Conservation (phyloP, 1,140 invertebrate genomes). For the Lordiphosa clarofinis region DNA sequence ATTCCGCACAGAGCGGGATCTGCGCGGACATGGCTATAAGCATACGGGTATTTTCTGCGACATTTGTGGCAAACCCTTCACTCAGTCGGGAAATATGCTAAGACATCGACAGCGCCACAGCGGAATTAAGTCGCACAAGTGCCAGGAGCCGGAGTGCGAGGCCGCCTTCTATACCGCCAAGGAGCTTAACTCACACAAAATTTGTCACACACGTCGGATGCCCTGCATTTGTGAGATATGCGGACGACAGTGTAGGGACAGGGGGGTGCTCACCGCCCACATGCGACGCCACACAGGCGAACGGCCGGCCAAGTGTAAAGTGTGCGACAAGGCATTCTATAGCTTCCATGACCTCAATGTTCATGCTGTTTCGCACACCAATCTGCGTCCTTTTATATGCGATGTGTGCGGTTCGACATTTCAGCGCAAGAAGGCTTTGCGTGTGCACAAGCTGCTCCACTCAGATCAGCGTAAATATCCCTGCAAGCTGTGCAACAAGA, state of each 20-base stretch:
- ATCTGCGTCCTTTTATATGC: constrained; percentile 80
- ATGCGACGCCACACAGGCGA: constrained; percentile 86
- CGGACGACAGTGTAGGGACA: constrained; percentile 62
- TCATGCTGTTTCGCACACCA: constrained; percentile 80
- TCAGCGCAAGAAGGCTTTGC: constrained; percentile 68
- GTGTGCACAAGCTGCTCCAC: constrained; percentile 69
- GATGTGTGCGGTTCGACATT: constrained; percentile 80
- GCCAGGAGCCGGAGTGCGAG: constrained; percentile 46
- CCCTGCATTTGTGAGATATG: constrained; percentile 72
- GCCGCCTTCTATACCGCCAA: constrained; percentile 68
- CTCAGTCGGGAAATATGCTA: constrained; percentile 70
- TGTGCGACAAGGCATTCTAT: constrained; percentile 70
- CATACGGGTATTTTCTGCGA: constrained; percentile 74
- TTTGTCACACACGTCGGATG: constrained; percentile 67
- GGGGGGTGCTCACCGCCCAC: constrained; percentile 83
- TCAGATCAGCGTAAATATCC: constrained; percentile 82
- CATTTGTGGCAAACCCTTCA: constrained; percentile 69
- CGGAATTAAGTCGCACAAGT: constrained; percentile 70
- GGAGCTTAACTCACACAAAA: constrained; percentile 66
- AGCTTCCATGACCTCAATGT: constrained; percentile 70
- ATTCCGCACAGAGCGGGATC: constrained; percentile 61
- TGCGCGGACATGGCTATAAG: constrained; percentile 66
- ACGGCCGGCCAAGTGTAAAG: constrained; percentile 86
- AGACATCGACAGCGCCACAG: constrained; percentile 68
- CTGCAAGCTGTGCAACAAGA: constrained; percentile 81